phyloP scores from a whole-genome alignment of 2,888 invertebrate species.

The Thera britannica region DNA sequence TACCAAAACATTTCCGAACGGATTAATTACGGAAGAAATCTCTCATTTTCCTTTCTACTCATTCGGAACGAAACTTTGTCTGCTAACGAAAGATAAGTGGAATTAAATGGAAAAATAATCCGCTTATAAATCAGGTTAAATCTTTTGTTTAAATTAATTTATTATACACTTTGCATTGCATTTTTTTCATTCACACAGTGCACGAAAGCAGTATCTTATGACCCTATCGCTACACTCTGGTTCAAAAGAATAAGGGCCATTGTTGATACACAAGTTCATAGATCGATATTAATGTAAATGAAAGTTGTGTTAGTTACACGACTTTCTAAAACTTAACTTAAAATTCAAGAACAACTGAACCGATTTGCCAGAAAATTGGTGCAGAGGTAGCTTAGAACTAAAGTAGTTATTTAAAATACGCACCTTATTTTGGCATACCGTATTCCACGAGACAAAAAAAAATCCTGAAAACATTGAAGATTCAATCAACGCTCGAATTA shows the following conservation, averaged over 20 bases:
- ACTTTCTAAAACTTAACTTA: too few species aligned
- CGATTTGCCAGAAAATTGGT: too few species aligned
- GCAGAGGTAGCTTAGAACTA: too few species aligned
- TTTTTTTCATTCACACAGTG: too few species aligned
- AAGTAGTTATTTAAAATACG: too few species aligned
- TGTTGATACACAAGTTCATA: too few species aligned
- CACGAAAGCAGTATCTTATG: too few species aligned
- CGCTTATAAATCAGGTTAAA: slow-evolving; percentile 23
- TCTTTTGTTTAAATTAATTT: slow-evolving; percentile 26
- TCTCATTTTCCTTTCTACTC: slow-evolving; percentile 16
- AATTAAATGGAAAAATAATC: slow-evolving; percentile 27
- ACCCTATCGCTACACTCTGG: too few species aligned
- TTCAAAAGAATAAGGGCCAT: too few species aligned
- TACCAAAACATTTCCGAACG: slow-evolving; percentile 10
- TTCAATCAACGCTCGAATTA: slow-evolving; percentile 17
- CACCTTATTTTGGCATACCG: background rate
- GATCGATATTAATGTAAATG: too few species aligned
- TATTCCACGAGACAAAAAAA: background rate
- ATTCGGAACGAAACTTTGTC: slow-evolving; percentile 20
- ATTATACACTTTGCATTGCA: background rate
- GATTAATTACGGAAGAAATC: slow-evolving; percentile 1
- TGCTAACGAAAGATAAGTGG: slow-evolving; percentile 28
- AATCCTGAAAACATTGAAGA: slow-evolving; percentile 3
- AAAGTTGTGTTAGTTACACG: too few species aligned
- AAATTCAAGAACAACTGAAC: too few species aligned